A percentile compares a stretch with the other conserved stretches of the same genome.
These are phyloP conservation scores for Platichthys flesus DNA, from an alignment of 2,113 vertebrate species.

Conservation along the genomic window DNA sequence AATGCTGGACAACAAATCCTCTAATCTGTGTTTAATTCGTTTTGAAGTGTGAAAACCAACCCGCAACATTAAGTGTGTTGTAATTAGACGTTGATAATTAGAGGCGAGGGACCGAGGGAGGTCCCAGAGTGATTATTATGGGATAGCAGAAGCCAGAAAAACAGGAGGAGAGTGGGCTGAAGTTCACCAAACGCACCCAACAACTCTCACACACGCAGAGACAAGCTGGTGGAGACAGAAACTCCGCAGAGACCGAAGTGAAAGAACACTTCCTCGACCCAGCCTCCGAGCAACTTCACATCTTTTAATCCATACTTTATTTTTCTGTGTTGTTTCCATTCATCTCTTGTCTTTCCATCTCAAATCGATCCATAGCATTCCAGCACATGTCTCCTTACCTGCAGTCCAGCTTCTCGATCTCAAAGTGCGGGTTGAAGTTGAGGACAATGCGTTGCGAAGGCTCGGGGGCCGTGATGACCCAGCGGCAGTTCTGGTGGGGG, in stretches of 20 bases:
- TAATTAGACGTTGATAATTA: conserved; percentile 77
- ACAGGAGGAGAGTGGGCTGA: conserved; percentile 73
- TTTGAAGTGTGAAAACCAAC: conserved; percentile 65
- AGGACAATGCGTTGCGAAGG: conserved; percentile 95
- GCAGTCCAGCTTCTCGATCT: conserved; percentile 98
- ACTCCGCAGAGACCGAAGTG: neutral
- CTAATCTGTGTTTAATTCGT: conserved; percentile 66
- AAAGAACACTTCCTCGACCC: neutral
- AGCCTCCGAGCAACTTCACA: neutral
- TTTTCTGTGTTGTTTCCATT: no score
- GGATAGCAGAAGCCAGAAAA: conserved; percentile 63
- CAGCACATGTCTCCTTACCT: conserved; percentile 80
- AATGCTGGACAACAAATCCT: conserved; percentile 60
- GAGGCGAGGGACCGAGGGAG: conserved; percentile 61
- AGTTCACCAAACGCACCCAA: conserved; percentile 51
- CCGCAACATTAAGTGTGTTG: conserved; percentile 69
- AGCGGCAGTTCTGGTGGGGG: conserved; percentile 96
- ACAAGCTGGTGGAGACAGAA: conserved; percentile 19
- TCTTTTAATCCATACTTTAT: neutral
- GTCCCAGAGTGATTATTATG: conserved; percentile 72
- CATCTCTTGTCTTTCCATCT: neutral
- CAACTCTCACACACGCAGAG: conserved; percentile 32
- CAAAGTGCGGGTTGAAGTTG: conserved; percentile 99
- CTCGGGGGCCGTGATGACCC: conserved; percentile 94
- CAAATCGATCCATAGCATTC: neutral